Conservation (phyloP, 2,113 vertebrate genomes). For the Eulemur rufifrons region DNA sequence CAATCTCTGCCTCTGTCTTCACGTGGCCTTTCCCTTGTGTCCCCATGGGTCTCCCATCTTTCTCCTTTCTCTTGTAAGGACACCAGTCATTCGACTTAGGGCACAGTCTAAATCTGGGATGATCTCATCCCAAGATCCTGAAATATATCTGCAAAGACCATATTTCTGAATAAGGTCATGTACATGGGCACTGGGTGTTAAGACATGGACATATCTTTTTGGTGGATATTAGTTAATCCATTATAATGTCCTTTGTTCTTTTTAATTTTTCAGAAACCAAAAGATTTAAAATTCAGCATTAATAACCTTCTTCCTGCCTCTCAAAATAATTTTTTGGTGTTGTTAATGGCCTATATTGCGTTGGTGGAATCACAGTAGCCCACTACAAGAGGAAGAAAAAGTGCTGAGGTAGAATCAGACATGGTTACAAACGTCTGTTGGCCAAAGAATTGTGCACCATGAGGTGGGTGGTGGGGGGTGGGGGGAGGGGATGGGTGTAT, state of each 20-base stretch:
- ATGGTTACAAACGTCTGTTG: neutral
- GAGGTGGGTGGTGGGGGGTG: too few species aligned
- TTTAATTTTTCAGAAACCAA: constrained; percentile 23
- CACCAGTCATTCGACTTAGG: neutral
- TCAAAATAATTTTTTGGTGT: neutral
- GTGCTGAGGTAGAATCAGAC: neutral
- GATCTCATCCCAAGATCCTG: neutral
- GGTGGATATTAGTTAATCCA: neutral
- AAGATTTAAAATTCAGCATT: neutral
- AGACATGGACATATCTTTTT: neutral
- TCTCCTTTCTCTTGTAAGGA: neutral
- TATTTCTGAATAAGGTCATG: neutral
- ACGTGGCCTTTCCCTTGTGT: too few species aligned
- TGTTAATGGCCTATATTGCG: neutral
- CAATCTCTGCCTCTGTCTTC: neutral
- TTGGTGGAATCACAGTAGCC: neutral
- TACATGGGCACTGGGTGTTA: neutral
- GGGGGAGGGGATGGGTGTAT: too few species aligned
- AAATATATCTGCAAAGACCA: neutral
- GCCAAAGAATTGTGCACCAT: neutral
- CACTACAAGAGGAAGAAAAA: neutral
- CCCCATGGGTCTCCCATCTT: neutral
- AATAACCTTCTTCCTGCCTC: neutral
- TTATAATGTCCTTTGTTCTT: neutral
- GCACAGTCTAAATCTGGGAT: neutral